phyloP scores from a whole-genome alignment of 2,888 invertebrate species.

The Melanostoma mellinum region DNA sequence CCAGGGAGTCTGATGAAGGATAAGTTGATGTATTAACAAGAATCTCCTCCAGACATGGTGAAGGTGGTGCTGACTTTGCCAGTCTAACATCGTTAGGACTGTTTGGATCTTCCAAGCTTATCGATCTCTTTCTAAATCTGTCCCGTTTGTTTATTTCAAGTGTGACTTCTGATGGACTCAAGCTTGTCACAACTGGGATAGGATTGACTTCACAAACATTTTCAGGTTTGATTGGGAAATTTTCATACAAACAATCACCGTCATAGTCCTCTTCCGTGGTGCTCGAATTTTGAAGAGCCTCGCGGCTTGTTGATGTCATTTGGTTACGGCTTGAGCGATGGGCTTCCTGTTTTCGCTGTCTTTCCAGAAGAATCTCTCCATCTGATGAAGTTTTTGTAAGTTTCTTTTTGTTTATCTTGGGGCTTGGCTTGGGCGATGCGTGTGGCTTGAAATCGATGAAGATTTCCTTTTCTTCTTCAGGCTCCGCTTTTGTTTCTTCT shows the following conservation, averaged over 20 bases:
- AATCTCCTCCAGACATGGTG: conserved; percentile 84
- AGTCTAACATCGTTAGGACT: conserved; percentile 78
- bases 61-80: conserved; percentile 86
- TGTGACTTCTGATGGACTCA: conserved; percentile 75
- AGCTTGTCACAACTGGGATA: conserved; percentile 66
- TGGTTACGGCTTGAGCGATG: conserved; percentile 43
- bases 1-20: conserved; percentile 91
- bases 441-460: conserved; percentile 94
- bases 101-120: conserved; percentile 86
- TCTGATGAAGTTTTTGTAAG: conserved; percentile 91
- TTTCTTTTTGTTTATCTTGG: conserved; percentile 82
- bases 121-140: conserved; percentile 89
- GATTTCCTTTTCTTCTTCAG: conserved; percentile 89
- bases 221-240: conserved; percentile 76
- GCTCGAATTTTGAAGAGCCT: conserved; percentile 44
- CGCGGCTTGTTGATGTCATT: conserved; percentile 37
- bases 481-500: conserved; percentile 26
- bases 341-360: conserved; percentile 51
- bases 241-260: conserved; percentile 78
- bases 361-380: conserved; percentile 60
- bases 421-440: conserved; percentile 86
- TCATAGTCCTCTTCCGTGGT: conserved; percentile 68
- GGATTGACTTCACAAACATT: conserved; percentile 69
- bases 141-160: conserved; percentile 83
- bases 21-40: conserved; percentile 87